Evolutionary conservation across 2,888 invertebrate genomes (phyloP).

Genomic region (Sturmia bella): DNA sequence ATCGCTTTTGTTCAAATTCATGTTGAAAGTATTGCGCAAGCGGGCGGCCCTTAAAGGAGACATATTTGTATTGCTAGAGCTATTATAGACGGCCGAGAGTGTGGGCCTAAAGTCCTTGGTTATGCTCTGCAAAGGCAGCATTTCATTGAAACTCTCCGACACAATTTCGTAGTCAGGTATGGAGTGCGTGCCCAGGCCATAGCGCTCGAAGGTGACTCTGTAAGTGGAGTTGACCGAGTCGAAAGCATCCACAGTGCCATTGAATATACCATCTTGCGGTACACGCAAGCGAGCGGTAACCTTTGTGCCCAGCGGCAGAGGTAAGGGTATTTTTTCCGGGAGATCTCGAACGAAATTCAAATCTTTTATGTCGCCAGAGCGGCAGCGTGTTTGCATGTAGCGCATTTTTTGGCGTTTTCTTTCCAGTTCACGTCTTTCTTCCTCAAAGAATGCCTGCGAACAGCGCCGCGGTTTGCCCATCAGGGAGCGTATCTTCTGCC

Average conservation of each 20-base stretch:
- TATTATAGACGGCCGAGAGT: constrained; percentile 76
- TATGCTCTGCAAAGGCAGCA: constrained; percentile 92
- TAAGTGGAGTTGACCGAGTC: constrained; percentile 97
- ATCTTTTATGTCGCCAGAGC: constrained; percentile 88
- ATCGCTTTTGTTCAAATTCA: constrained; percentile 84
- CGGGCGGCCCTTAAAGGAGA: constrained; percentile 68
- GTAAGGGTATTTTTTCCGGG: constrained; percentile 96
- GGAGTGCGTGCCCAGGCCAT: constrained; percentile 96
- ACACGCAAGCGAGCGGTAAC: constrained; percentile 91
- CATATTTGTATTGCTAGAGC: constrained; percentile 81
- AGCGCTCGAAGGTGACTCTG: constrained; percentile 95
- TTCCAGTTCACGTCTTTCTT: constrained; percentile 95
- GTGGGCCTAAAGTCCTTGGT: constrained; percentile 90
- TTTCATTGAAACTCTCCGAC: constrained; percentile 95
- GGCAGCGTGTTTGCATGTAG: constrained; percentile 92
- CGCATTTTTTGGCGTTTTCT: constrained; percentile 95
- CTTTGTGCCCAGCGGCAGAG: constrained; percentile 96
- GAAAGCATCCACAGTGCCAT: constrained; percentile 96
- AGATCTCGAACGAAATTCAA: constrained; percentile 91
- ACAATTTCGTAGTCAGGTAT: constrained; percentile 98
- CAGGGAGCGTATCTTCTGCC: constrained; percentile 96
- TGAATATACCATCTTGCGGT: constrained; percentile 97
- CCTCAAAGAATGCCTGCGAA: constrained; percentile 96
- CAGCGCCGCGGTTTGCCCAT: constrained; percentile 99
- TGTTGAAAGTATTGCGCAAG: constrained; percentile 73